Conservation (phyloP, 2,113 vertebrate genomes). For the Myrmophylax atrothorax region DNA sequence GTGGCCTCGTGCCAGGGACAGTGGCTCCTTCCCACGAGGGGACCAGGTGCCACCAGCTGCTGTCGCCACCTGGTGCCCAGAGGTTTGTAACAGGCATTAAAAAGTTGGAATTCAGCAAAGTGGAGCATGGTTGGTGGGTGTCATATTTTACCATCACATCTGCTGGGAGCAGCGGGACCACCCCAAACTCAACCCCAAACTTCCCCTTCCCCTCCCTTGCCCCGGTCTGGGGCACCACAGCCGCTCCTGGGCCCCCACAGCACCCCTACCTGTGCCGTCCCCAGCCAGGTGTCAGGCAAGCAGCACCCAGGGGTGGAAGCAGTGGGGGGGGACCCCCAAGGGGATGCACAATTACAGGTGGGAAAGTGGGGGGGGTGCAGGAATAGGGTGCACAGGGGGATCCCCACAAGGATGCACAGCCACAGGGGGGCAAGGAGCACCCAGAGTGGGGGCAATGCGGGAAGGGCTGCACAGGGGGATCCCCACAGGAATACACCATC, state of each 20-base stretch:
- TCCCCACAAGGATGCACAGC: background rate
- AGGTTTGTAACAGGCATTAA: constrained; percentile 2
- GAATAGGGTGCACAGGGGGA: background rate
- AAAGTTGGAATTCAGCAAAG: background rate
- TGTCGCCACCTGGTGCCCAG: background rate
- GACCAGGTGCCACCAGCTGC: background rate
- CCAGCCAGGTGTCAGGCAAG: accelerated
- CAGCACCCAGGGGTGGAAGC: background rate
- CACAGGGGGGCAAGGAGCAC: background rate
- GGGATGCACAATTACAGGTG: background rate
- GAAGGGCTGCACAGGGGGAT: background rate
- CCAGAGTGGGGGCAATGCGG: too few relatives aligned
- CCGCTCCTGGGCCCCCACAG: background rate
- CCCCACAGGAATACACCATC: accelerated
- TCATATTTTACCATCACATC: background rate
- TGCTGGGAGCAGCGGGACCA: accelerated
- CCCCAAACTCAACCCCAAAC: background rate
- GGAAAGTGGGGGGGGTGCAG: background rate
- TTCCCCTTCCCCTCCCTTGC: background rate
- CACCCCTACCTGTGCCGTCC: background rate
- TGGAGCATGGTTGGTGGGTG: accelerated
- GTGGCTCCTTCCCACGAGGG: background rate
- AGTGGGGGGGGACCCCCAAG: background rate
- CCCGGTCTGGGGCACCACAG: background rate
- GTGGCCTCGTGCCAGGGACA: accelerated